A percentile compares a stretch with the other conserved stretches of the same genome.
phyloP scores from a whole-genome alignment of 2,113 vertebrate genomes.

The Ictalurus punctatus region DNA sequence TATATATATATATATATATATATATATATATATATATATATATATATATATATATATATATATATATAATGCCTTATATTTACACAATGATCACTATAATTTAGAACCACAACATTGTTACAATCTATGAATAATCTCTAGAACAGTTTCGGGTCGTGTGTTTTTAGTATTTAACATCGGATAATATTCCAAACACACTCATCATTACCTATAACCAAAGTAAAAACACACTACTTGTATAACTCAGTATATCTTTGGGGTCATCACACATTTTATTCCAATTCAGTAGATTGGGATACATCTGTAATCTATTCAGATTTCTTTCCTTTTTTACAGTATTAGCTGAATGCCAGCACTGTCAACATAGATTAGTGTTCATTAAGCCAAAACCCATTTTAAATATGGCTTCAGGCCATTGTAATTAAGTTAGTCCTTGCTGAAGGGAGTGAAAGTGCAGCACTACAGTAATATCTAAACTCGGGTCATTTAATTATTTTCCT shows the following conservation, averaged over 20 bases:
- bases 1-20: too few species aligned
- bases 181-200: neutral
- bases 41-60: too few species aligned
- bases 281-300: neutral
- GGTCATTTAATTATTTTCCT: slow-evolving; percentile 14
- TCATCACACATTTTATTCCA: neutral
- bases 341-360: slow-evolving; percentile 9
- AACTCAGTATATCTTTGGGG: neutral
- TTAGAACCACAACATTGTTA: neutral
- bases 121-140: neutral
- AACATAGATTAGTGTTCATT: slow-evolving; percentile 18
- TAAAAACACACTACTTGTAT: neutral
- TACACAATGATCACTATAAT: neutral
- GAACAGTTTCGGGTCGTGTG: neutral
- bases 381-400: neutral
- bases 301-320: neutral
- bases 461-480: neutral
- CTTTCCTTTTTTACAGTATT: neutral
- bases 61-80: neutral
- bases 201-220: neutral
- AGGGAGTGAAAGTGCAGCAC: neutral
- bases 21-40: too few species aligned
- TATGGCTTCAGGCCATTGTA: slow-evolving; percentile 12
- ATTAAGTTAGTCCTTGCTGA: slow-evolving; percentile 12
- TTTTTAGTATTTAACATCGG: neutral